A percentile compares a stretch with the other conserved stretches of the same genome.
These are phyloP conservation scores for Galago senegalensis DNA, from an alignment of 2,797 vertebrate species.

Conservation along the genomic window DNA sequence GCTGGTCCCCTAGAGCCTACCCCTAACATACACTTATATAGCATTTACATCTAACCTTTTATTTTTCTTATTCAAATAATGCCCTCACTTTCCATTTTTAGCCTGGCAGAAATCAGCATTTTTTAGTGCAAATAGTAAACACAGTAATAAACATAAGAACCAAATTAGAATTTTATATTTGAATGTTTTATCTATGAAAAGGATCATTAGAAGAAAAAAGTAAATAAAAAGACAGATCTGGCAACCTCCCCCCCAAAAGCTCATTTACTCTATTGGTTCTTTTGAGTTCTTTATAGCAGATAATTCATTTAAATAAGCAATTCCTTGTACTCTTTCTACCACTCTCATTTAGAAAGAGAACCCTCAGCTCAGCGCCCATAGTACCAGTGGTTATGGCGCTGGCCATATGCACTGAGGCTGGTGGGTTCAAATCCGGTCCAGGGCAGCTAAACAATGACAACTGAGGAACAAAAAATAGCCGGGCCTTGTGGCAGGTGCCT, in stretches of 20 bases:
- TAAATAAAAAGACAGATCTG: neutral
- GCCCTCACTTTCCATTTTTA: neutral
- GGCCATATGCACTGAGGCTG: too few relatives aligned
- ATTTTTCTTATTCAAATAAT: constrained; percentile 52
- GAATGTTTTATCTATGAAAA: constrained; percentile 11
- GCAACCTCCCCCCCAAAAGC: neutral
- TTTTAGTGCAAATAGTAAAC: neutral
- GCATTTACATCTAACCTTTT: neutral
- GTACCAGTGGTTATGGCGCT: too few relatives aligned
- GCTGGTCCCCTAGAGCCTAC: neutral
- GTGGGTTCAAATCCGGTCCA: too few relatives aligned
- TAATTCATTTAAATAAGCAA: constrained; percentile 21
- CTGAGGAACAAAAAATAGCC: too few relatives aligned
- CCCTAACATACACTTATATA: neutral
- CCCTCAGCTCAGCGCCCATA: neutral
- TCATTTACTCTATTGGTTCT: neutral
- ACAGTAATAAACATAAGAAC: neutral
- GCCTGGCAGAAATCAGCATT: constrained; percentile 17
- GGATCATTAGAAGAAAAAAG: neutral
- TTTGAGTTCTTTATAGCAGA: neutral
- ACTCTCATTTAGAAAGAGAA: neutral
- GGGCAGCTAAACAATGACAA: too few relatives aligned
- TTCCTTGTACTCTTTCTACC: constrained; percentile 9
- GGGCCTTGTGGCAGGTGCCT: too few relatives aligned
- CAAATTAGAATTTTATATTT: constrained; percentile 45